phyloP scores from a whole-genome alignment of 1,140 invertebrate species.

The Zaprionus tsacasi region DNA sequence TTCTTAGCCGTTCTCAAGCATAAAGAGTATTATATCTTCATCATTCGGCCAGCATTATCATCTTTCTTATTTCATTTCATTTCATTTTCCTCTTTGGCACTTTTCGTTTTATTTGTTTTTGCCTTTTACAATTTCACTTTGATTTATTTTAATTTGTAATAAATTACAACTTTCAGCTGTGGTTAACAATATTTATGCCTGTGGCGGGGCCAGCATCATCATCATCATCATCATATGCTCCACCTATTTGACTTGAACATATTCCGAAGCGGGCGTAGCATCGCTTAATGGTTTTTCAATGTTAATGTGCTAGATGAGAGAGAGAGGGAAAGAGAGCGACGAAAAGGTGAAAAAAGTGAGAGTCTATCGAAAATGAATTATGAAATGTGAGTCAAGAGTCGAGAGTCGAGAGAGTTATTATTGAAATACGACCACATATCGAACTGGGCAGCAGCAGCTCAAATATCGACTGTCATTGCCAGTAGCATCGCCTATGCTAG shows the following conservation, averaged over 20 bases:
- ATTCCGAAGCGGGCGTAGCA: conserved; percentile 33
- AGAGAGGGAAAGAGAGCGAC: conserved; percentile 23
- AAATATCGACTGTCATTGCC: conserved; percentile 44
- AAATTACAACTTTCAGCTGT: conserved; percentile 70
- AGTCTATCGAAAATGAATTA: conserved; percentile 68
- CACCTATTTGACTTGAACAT: conserved; percentile 38
- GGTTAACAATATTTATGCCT: conserved; percentile 55
- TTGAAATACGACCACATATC: conserved; percentile 45
- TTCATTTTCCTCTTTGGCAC: neutral
- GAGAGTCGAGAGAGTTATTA: conserved; percentile 48
- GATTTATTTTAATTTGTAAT: conserved; percentile 81
- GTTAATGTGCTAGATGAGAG: conserved; percentile 58
- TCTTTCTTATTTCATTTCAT: conserved; percentile 22
- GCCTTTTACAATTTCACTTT: conserved; percentile 50
- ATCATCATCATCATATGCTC: neutral
- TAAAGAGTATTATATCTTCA: neutral
- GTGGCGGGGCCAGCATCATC: conserved; percentile 19
- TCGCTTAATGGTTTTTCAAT: conserved; percentile 67
- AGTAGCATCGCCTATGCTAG: conserved; percentile 17
- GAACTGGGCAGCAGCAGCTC: conserved; percentile 11
- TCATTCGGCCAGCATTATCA: neutral
- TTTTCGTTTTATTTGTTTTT: conserved; percentile 19
- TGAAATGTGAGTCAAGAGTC: conserved; percentile 63
- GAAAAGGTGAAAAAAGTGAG: conserved; percentile 55
- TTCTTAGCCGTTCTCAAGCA: neutral